Percentiles rank a stretch among this genome's conserved stretches.
Evolutionary conservation across 2,113 vertebrate species (phyloP).

Genomic region (Corythoichthys haematopterus): DNA sequence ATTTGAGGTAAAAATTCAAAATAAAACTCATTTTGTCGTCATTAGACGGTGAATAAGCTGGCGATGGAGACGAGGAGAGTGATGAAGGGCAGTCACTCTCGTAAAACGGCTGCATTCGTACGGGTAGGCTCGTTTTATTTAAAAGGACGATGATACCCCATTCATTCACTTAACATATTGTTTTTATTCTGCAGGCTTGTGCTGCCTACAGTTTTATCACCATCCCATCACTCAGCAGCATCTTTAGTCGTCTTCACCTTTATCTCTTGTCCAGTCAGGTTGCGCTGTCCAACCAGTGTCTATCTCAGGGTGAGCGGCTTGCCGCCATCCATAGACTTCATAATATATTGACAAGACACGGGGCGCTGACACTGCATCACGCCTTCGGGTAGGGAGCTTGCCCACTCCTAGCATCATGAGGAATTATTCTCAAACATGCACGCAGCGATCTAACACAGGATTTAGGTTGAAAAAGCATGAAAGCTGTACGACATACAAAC

Average conservation of each 20-base stretch:
- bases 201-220: constrained; percentile 98
- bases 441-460: too few relatives aligned
- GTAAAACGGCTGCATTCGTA: constrained; percentile 93
- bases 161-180: background rate
- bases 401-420: too few relatives aligned
- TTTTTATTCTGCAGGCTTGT: constrained; percentile 78
- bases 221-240: constrained; percentile 87
- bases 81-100: constrained; percentile 92
- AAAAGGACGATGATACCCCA: background rate
- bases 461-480: too few relatives aligned
- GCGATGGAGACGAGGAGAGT: constrained; percentile 93
- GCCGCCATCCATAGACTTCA: background rate
- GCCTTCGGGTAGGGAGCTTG: too few relatives aligned
- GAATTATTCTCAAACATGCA: too few relatives aligned
- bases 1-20: too few relatives aligned
- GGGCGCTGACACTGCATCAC: too few relatives aligned
- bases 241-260: constrained; percentile 89
- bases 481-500: too few relatives aligned
- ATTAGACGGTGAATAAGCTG: constrained; percentile 88
- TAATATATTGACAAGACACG: too few relatives aligned
- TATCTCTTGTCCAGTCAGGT: constrained; percentile 93
- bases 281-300: constrained; percentile 94
- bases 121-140: constrained; percentile 70
- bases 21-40: background rate
- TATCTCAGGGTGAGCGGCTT: constrained; percentile 87